Evolutionary conservation across 2,888 invertebrate species (phyloP), one percentile per base, ranked within the genome.

Genomic region (Volucella inanis): DNA sequence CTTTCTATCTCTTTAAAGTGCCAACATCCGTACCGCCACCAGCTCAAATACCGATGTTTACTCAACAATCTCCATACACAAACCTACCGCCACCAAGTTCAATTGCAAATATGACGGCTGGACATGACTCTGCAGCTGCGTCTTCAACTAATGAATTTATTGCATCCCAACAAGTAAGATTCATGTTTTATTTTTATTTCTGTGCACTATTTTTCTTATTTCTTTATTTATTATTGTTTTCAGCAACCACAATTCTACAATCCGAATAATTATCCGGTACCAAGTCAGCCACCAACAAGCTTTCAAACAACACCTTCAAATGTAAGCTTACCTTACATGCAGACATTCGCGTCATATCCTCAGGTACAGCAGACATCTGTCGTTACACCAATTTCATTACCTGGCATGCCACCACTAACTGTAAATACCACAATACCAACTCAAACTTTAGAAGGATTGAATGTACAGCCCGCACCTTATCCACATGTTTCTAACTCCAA

Each of bases 391-490:
- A 94, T 96, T 55, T 94, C 95, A 12, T 92, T 96, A 87, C 96
- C 96, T 1, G 96, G 96, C 45, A 95, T 96, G 95, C 96, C 96
- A 18, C 95, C 96, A 11, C 95, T 96, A 86, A 96, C 96, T 15
- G 96, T 96, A 12, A 96, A 95, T 88, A 95, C 95, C 15, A 94
- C 95, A 41, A 88, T 89, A 80, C 88, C 88, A 41, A 86, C 86
- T 45, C 86, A 86, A 61, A 59, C 86, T 1, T 78, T 86, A 11
- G 77, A 86, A 47, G 85, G 85, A 38, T 68, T 85, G 22, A 85
- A 85, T 22, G 81, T 81, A 11, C 80, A 85, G 4, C 72, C 68
- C 41, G 15, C 67, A 18, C 41, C 64, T 9, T 81, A 72, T 68
- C 85, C 85, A 47, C 76, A 81, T 1, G 76, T 77, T 22, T 72